phyloP scores from a whole-genome alignment of 2,113 vertebrate genomes.

The Tursiops truncatus region DNA sequence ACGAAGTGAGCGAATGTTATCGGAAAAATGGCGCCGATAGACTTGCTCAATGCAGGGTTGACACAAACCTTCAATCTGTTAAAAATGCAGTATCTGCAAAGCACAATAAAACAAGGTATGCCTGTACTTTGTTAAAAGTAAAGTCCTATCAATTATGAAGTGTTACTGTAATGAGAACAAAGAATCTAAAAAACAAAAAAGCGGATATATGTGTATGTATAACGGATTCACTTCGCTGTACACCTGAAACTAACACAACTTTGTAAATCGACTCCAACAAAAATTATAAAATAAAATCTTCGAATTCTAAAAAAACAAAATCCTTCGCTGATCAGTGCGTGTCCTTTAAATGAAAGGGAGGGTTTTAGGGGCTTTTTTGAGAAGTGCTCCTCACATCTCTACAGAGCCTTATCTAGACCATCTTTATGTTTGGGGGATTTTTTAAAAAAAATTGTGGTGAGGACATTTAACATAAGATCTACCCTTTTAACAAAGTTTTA shows the following conservation, averaged over 20 bases:
- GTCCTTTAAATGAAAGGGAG: not conserved
- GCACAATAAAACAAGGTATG: not conserved
- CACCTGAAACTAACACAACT: too few species aligned
- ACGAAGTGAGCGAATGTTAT: not conserved
- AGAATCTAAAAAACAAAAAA: not conserved
- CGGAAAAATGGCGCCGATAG: not conserved
- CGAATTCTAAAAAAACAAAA: not conserved
- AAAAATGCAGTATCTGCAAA: not conserved
- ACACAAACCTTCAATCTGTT: not conserved
- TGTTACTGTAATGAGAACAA: not conserved
- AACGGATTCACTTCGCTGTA: too few species aligned
- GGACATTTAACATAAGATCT: not conserved
- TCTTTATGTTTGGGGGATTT: not conserved
- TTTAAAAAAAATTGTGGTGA: not conserved
- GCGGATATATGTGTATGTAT: too few species aligned
- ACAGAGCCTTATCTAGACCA: not conserved
- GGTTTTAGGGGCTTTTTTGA: not conserved
- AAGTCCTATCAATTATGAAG: not conserved
- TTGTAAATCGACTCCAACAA: too few species aligned
- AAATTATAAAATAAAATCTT: too few species aligned
- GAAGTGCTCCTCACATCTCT: not conserved
- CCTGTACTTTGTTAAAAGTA: not conserved
- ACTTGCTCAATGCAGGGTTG: not conserved
- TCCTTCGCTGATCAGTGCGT: not conserved
- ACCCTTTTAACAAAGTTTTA: not conserved